Evolutionary conservation across 92 coral and sea anemone species (phyloP).

Genomic region (Pocillopora grandis): DNA sequence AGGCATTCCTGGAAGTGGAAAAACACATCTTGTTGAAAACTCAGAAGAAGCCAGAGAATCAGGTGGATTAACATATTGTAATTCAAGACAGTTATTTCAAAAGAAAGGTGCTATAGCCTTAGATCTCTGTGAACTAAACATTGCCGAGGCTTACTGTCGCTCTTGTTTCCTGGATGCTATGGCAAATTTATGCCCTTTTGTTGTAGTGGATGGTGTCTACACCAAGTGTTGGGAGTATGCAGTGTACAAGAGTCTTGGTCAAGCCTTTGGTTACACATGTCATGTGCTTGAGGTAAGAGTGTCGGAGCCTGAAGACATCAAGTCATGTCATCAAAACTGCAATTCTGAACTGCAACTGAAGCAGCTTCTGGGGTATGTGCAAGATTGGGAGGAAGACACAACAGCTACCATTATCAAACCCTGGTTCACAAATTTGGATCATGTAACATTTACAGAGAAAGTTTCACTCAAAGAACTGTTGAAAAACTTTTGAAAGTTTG

Average conservation of each 20-base stretch:
- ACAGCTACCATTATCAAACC: conserved; percentile 56
- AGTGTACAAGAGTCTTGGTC: conserved; percentile 58
- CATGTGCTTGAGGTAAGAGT: conserved; percentile 67
- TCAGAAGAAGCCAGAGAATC: conserved; percentile 49
- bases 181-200: conserved; percentile 39
- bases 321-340: conserved; percentile 47
- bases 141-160: conserved; percentile 81
- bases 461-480: conserved; percentile 7
- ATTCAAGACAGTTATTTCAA: conserved; percentile 74
- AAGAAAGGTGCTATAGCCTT: conserved; percentile 54
- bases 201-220: conserved; percentile 76
- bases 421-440: conserved; percentile 64
- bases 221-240: conserved; percentile 71
- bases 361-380: conserved; percentile 46
- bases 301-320: conserved; percentile 47
- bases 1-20: conserved; percentile 87
- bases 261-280: conserved; percentile 60
- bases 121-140: conserved; percentile 68
- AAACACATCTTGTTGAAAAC: conserved; percentile 66
- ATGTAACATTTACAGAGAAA: neutral
- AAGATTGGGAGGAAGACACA: conserved; percentile 71
- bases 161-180: conserved; percentile 68
- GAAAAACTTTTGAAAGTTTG: neutral
- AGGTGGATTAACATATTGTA: conserved; percentile 46
- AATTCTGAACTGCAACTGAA: conserved; percentile 43